Base-by-base conservation (phyloP, 2,888 invertebrate species). In the Andrena camellia region DNA sequence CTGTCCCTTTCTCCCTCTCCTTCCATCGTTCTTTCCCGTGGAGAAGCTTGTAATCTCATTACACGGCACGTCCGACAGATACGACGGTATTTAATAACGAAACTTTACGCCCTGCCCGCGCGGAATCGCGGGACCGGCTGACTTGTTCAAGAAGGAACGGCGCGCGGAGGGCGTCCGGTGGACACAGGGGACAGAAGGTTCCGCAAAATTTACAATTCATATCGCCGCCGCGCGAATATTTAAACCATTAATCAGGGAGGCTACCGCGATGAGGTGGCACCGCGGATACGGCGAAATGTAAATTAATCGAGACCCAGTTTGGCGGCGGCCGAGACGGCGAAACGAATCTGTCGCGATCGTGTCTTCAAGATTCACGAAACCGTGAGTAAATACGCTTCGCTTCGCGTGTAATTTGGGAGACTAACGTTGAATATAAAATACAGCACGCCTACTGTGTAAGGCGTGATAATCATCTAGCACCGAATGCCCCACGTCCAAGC, bases 181-280 rank as follows among this genome's bases (percentile, higher is more conserved):
- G 57, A 77, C 54, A 70, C 48, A 50, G 57, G 26, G 71, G 66
- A 70, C 78, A 74, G 78, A 82, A 78, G 83, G 79, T 80, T 82
- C 78, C 75, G 72, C 82, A 70, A 86, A 92, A 92, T 92, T 92
- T 92, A 92, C 92, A 92, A 92, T 92, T 92, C 92, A 92, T 92
- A 92, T 90, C 89, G 88, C 85, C 85, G 83, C 86, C 79, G 86
- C 67, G 84, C 83, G 90, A 91, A 92, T 92, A 92, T 92, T 92
- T 91, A 90, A 91, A 85, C 90, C 91, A 92, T 92, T 92, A 92
- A 92, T 92, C 92, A 92, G 91, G 90, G 84, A 86, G 83, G 75
- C 83, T 85, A 84, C 82, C 69, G 66, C 60, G 78, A 81, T 81
- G 70, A 77, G 81, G 67, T 82, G 84, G 84, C 29, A 66, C 78